Conservation (phyloP, 2,113 vertebrate species). For the Phyllostomus hastatus region DNA sequence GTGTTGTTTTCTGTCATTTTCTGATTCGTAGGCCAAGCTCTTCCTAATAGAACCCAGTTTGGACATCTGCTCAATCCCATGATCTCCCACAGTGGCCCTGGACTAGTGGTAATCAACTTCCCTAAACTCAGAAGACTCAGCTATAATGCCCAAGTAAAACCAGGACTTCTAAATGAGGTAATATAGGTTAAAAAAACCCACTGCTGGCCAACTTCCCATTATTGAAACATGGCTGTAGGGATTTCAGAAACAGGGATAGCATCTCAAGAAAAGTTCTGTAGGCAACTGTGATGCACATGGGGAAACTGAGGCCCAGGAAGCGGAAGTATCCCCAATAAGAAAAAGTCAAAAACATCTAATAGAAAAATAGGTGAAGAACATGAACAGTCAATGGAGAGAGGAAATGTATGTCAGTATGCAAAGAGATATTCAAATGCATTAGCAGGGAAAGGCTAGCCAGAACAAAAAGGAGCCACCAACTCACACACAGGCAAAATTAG, state of each 20-base stretch:
- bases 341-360: not conserved
- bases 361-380: not conserved
- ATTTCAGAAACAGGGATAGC: not conserved
- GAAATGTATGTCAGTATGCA: not conserved
- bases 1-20: not conserved
- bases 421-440: not conserved
- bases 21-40: not conserved
- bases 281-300: not conserved
- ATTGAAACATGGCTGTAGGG: not conserved
- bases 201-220: not conserved
- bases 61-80: not conserved
- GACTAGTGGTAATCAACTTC: not conserved
- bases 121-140: not conserved
- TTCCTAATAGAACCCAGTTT: not conserved
- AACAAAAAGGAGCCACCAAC: not conserved
- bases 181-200: not conserved
- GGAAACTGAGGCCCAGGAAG: not conserved
- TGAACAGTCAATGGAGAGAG: not conserved
- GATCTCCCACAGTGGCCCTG: not conserved
- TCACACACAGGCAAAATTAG: not conserved
- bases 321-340: not conserved
- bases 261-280: not conserved
- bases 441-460: not conserved
- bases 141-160: not conserved
- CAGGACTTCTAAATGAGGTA: not conserved